phyloP scores from a whole-genome alignment of 2,888 invertebrate genomes.

The Orthosia cruda region DNA sequence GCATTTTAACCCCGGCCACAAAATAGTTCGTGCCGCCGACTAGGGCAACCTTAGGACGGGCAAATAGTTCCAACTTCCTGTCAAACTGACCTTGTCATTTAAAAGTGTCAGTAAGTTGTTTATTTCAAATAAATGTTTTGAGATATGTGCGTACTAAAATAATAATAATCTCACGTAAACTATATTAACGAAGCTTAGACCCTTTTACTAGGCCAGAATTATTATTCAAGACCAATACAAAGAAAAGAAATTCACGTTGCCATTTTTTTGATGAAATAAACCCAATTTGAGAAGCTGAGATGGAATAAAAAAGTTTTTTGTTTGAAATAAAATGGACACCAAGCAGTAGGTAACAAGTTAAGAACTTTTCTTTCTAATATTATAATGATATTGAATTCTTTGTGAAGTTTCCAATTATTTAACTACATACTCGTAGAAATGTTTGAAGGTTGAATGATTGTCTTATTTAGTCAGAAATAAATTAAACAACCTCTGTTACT shows the following conservation, averaged over 20 bases:
- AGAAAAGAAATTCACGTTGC: not conserved
- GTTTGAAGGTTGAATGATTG: not conserved
- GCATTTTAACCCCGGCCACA: too few relatives aligned
- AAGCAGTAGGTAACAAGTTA: constrained; percentile 38
- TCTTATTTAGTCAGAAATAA: not conserved
- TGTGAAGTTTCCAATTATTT: constrained; percentile 25
- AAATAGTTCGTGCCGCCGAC: too few relatives aligned
- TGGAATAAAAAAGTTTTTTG: constrained; percentile 39
- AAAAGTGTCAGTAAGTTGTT: too few relatives aligned
- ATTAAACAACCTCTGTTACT: not conserved
- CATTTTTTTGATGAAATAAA: constrained; percentile 13
- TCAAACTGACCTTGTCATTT: too few relatives aligned
- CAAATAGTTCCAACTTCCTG: too few relatives aligned
- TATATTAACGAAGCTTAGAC: too few relatives aligned
- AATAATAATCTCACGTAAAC: too few relatives aligned
- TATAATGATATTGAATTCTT: constrained; percentile 40
- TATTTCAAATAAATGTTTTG: too few relatives aligned
- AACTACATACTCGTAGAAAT: constrained; percentile 17
- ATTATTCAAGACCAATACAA: not conserved
- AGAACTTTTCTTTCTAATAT: constrained; percentile 42
- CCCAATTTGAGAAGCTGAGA: constrained; percentile 34
- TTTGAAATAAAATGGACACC: constrained; percentile 44
- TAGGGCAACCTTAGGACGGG: too few relatives aligned
- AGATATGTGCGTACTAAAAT: too few relatives aligned
- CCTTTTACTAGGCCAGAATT: not conserved